Percentiles rank a stretch among this genome's conserved stretches.
phyloP scores from a whole-genome alignment of 2,888 invertebrate genomes.

The Isoperla grammatica region DNA sequence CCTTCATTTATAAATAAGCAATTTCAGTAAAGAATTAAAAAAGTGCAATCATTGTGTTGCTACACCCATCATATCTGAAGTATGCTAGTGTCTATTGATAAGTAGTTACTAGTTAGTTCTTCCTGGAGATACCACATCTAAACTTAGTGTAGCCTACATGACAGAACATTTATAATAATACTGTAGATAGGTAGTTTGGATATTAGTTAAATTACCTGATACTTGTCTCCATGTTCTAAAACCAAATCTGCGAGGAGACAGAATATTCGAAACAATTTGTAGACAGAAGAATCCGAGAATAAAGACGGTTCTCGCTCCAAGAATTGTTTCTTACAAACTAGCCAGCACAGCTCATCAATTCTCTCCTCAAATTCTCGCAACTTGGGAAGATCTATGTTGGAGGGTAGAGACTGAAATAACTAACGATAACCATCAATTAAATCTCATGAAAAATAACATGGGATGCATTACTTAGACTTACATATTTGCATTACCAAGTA shows the following conservation, averaged over 20 bases:
- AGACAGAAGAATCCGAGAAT: conserved; percentile 60
- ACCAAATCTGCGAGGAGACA: conserved; percentile 69
- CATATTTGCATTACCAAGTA: no score
- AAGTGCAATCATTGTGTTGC: no score
- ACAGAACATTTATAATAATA: no score
- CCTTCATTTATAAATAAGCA: no score
- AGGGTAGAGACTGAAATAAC: conserved; percentile 48
- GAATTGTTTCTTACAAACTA: conserved; percentile 64
- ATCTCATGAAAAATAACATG: neutral
- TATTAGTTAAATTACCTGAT: conserved; percentile 47
- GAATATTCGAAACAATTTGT: conserved; percentile 71
- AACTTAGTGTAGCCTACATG: no score
- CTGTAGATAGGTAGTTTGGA: no score
- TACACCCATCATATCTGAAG: no score
- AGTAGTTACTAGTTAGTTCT: no score
- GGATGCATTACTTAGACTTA: no score
- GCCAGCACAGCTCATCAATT: conserved; percentile 75
- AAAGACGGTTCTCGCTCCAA: conserved; percentile 54
- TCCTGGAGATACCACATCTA: no score
- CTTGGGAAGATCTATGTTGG: conserved; percentile 52
- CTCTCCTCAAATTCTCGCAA: conserved; percentile 57
- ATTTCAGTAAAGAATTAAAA: no score
- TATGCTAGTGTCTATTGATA: no score
- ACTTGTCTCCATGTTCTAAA: conserved; percentile 50
- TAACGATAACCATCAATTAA: conserved; percentile 46